phyloP scores from a whole-genome alignment of 2,113 vertebrate species.

The Misgurnus mizolepis region DNA sequence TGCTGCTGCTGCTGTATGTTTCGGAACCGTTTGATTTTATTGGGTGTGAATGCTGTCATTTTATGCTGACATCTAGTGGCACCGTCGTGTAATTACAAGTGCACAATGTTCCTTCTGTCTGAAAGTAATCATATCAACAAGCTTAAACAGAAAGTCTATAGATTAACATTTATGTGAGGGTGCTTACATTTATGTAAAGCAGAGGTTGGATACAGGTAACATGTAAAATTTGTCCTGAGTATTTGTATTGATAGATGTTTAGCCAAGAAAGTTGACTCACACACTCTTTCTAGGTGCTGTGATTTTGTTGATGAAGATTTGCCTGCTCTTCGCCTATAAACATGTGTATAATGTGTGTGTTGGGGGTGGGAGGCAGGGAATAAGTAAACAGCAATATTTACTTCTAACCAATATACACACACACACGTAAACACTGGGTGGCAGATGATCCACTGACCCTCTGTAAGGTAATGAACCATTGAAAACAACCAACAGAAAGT shows the following conservation, averaged over 20 bases:
- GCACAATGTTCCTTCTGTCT: constrained; percentile 19
- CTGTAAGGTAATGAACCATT: background rate
- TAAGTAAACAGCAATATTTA: background rate
- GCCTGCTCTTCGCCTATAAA: too few relatives aligned
- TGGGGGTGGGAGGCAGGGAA: too few relatives aligned
- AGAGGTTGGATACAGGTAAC: background rate
- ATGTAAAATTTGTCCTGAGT: too few relatives aligned
- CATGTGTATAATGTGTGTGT: too few relatives aligned
- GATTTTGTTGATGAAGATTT: too few relatives aligned
- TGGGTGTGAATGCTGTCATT: constrained; percentile 4
- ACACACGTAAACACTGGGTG: constrained; percentile 8
- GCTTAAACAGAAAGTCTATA: background rate
- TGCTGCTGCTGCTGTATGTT: too few relatives aligned
- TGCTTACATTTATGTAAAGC: background rate
- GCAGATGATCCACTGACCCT: background rate
- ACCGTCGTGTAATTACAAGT: background rate
- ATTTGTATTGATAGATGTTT: too few relatives aligned
- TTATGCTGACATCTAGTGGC: constrained; percentile 12
- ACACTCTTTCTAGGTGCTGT: too few relatives aligned
- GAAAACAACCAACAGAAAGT: background rate
- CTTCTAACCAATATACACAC: background rate
- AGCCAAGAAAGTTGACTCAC: too few relatives aligned
- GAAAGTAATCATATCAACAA: background rate
- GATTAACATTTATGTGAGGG: background rate
- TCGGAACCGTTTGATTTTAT: background rate